A percentile compares a stretch with the other conserved stretches of the same genome.
These are phyloP conservation scores for Rallus limicola DNA, from an alignment of 2,113 vertebrate genomes.

Conservation along the genomic window DNA sequence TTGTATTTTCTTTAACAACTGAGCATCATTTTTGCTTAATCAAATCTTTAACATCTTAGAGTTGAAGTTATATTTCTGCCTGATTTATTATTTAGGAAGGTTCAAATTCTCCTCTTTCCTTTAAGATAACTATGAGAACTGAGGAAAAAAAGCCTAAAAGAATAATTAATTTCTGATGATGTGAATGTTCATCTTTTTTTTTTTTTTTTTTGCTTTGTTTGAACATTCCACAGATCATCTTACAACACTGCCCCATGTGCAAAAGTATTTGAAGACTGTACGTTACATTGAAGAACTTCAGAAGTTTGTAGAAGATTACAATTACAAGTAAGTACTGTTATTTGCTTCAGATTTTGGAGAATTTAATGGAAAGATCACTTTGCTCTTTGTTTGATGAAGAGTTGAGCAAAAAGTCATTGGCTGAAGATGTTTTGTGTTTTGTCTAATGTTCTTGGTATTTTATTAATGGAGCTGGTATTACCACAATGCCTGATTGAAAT, in stretches of 20 bases:
- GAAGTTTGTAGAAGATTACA: conserved; percentile 96
- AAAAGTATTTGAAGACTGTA: conserved; percentile 94
- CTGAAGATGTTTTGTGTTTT: neutral
- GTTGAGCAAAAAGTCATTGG: neutral
- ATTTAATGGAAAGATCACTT: neutral
- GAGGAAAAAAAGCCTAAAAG: neutral
- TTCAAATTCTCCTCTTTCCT: neutral
- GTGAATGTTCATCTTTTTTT: neutral
- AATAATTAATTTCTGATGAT: neutral
- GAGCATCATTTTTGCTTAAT: neutral
- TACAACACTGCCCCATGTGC: conserved; percentile 88
- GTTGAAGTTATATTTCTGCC: neutral
- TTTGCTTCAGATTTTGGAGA: neutral
- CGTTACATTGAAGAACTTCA: conserved; percentile 96
- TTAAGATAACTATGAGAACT: neutral
- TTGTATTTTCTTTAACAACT: neutral
- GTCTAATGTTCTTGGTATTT: neutral
- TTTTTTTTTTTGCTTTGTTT: neutral
- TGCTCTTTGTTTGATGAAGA: neutral
- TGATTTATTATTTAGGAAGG: neutral
- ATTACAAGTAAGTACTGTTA: conserved; percentile 88
- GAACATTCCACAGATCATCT: conserved; percentile 82
- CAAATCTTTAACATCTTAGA: neutral
- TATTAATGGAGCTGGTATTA: neutral
- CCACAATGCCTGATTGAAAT: neutral